Base-by-base conservation (phyloP, 2,888 invertebrate genomes). In the Flexamia atlantica region DNA sequence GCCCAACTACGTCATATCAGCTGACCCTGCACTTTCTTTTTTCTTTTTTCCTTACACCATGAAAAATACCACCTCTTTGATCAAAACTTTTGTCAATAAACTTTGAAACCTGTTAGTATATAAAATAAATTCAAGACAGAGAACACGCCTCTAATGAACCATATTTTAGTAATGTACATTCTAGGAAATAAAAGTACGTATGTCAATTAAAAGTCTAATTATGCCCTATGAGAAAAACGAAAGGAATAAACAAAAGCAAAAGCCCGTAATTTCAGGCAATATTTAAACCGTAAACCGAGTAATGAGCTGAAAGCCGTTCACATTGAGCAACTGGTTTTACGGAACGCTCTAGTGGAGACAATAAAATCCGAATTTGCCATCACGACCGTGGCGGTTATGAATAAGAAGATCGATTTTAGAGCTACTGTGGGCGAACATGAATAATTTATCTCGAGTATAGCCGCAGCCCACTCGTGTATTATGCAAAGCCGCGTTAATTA, bases 391-490 rank as follows among this genome's bases (percentile, higher is more conserved):
- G 64, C 64, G 64, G 64, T 64, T 64, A 64, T 30, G n/a, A n/a
- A 76, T 36, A 76, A 79, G 79, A 79, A 79, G 79, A 79, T 79
- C 79, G 57, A 79, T 57, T 53, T 36, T 79, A 4, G 79, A 28
- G 32, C 79, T 79, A 28, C 79, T 36, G 79, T 79, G 57, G 79
- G 79, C 79, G 79, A 46, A 20, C 57, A 79, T 57, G 79, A 53
- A 79, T 79, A 57, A 79, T 57, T 17, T 36, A 79, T 79, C 9
- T 0, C 36, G 79, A 20, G 74, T 42, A 46, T 36, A 14, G 25
- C 79, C 25, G 23, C 53, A 12, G 76, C 76, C 76, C 76, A 76
- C 76, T 46, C 20, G 14, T n/a, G 17, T 40, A 70, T 70, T 70
- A 70, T 70, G 70, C 70, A 70, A 76, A 76, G 30, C 28, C 28